These are phyloP conservation scores for Hippopotamus amphibius DNA, from an alignment of 2,113 vertebrate species.

Conservation along the genomic window DNA sequence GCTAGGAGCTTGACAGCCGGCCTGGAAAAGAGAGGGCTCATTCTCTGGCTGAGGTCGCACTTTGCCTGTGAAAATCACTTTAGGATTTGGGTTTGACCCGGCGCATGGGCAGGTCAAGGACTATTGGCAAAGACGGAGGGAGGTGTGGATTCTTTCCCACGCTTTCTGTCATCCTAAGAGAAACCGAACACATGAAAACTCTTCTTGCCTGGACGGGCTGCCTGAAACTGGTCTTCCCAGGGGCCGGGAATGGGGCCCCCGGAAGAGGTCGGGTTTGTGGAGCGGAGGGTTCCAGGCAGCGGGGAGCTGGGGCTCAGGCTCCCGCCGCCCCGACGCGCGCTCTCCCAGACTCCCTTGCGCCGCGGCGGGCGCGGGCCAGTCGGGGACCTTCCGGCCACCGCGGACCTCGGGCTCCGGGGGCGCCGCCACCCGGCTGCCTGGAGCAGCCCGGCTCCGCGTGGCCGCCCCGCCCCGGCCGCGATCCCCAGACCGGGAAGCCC, in stretches of 20 bases:
- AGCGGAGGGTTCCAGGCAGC: neutral
- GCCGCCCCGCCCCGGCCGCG: no score
- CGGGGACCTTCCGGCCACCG: neutral
- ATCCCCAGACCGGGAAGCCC: neutral
- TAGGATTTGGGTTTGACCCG: neutral
- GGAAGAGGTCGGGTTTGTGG: neutral
- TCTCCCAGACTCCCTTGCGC: conserved; percentile 30
- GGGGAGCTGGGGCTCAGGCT: neutral
- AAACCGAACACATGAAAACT: neutral
- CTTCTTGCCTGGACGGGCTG: neutral
- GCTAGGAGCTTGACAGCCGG: neutral
- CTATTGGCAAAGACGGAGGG: neutral
- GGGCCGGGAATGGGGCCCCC: neutral
- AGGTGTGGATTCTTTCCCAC: neutral
- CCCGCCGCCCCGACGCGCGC: neutral
- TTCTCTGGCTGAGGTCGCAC: neutral
- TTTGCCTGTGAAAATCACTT: neutral
- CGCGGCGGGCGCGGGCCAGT: neutral
- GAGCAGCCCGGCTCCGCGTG: neutral
- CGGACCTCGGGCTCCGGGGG: neutral
- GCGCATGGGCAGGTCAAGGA: neutral
- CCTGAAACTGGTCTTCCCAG: neutral
- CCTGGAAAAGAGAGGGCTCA: neutral
- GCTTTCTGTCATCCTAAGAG: neutral
- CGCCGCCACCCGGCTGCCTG: fast-evolving